Percentiles rank a stretch among this genome's conserved stretches.
Evolutionary conservation across 2,797 vertebrate genomes (phyloP).

Genomic region (Hybognathus amarus): DNA sequence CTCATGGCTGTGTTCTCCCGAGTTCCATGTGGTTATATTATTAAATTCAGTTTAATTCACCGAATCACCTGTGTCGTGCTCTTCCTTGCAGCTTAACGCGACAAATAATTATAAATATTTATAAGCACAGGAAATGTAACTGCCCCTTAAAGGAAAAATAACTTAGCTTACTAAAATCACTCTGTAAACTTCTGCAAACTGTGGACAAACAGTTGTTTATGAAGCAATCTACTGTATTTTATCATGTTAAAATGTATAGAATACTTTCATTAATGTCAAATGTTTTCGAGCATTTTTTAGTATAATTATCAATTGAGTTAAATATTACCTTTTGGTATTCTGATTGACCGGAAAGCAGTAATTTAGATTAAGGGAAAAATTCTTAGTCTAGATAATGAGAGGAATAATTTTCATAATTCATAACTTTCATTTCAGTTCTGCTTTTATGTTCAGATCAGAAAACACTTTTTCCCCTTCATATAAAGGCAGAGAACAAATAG

Average conservation of each 20-base stretch:
- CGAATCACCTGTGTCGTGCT: not conserved
- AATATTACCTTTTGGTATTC: not conserved
- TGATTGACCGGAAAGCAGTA: not conserved
- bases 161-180: not conserved
- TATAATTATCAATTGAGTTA: no score
- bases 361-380: not conserved
- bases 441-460: slow-evolving; percentile 5
- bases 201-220: not conserved
- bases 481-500: not conserved
- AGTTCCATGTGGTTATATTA: not conserved
- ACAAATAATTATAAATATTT: not conserved
- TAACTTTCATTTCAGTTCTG: not conserved
- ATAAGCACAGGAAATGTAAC: no score
- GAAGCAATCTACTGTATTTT: not conserved
- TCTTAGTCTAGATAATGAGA: not conserved
- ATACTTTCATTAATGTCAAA: not conserved
- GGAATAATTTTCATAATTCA: no score
- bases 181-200: not conserved
- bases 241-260: not conserved
- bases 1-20: not conserved
- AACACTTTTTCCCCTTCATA: not conserved
- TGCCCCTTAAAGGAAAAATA: not conserved
- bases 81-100: not conserved
- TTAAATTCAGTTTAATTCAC: not conserved
- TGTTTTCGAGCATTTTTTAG: no score